These are phyloP conservation scores for Sabellastarte sp. DNA, from an alignment of 2,888 invertebrate genomes.

Conservation along the genomic window DNA sequence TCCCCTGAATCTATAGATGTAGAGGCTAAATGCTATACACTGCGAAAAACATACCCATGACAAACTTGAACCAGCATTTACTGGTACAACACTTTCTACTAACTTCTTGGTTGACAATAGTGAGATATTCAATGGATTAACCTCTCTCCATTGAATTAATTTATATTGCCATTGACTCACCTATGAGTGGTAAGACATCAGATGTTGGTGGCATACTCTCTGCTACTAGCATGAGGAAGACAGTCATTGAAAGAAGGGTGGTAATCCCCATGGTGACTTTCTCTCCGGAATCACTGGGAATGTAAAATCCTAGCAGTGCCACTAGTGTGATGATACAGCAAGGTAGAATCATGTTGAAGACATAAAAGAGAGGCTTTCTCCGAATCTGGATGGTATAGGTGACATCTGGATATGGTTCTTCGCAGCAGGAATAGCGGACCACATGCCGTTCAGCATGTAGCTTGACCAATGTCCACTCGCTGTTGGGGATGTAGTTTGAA, in stretches of 20 bases:
- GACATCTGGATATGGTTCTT: conserved; percentile 62
- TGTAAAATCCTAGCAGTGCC: conserved; percentile 63
- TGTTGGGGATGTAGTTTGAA: conserved; percentile 87
- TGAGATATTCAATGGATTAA: no score
- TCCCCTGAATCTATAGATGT: no score
- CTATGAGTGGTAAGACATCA: conserved; percentile 65
- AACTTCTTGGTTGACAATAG: no score
- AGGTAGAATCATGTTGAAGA: conserved; percentile 64
- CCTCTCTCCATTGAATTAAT: no score
- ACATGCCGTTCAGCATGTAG: conserved; percentile 61
- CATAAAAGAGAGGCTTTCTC: conserved; percentile 64
- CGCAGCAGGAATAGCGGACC: conserved; percentile 63
- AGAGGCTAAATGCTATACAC: no score
- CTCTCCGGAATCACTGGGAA: conserved; percentile 64
- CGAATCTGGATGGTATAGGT: conserved; percentile 62
- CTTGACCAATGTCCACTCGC: conserved; percentile 76
- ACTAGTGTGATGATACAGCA: conserved; percentile 64
- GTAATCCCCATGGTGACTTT: conserved; percentile 63
- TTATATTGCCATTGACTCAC: no score
- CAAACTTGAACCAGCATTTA: no score
- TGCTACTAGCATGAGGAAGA: conserved; percentile 65
- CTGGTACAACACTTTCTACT: no score
- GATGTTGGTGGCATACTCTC: conserved; percentile 66
- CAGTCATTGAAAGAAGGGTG: conserved; percentile 64
- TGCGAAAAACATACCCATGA: no score